Evolutionary conservation across 2,113 vertebrate genomes (phyloP).

Genomic region (Notarius quadriscutis): DNA sequence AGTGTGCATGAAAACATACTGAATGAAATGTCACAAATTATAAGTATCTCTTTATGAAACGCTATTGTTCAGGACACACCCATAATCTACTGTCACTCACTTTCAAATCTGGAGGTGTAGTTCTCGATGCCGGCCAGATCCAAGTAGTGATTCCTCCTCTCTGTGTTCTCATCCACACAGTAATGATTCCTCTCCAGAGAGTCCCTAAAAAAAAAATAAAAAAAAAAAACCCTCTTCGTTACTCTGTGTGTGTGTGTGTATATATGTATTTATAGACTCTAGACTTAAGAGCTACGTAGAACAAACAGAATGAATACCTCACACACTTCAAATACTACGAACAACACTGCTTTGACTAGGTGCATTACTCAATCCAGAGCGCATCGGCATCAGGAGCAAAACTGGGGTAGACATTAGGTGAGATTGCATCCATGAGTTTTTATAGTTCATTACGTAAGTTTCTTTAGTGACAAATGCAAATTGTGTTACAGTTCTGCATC

Average conservation of each 20-base stretch:
- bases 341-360: neutral
- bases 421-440: neutral
- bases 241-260: neutral
- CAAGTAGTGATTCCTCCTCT: slow-evolving; percentile 85
- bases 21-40: neutral
- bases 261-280: neutral
- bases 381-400: neutral
- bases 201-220: slow-evolving; percentile 49
- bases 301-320: neutral
- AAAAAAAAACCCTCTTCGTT: neutral
- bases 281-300: neutral
- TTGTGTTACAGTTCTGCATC: neutral
- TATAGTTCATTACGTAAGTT: too few relatives aligned
- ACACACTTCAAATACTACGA: neutral
- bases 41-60: neutral
- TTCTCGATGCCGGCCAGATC: slow-evolving; percentile 84
- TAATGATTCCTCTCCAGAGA: slow-evolving; percentile 73
- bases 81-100: slow-evolving; percentile 42
- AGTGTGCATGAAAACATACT: too few relatives aligned
- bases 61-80: neutral
- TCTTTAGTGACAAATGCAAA: neutral
- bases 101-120: slow-evolving; percentile 82
- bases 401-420: neutral
- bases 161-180: slow-evolving; percentile 84
- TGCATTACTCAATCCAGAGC: too few relatives aligned